A percentile compares a stretch with the other conserved stretches of the same genome.
phyloP scores from a whole-genome alignment of 2,113 vertebrate species.

The Actenoides hombroni region DNA sequence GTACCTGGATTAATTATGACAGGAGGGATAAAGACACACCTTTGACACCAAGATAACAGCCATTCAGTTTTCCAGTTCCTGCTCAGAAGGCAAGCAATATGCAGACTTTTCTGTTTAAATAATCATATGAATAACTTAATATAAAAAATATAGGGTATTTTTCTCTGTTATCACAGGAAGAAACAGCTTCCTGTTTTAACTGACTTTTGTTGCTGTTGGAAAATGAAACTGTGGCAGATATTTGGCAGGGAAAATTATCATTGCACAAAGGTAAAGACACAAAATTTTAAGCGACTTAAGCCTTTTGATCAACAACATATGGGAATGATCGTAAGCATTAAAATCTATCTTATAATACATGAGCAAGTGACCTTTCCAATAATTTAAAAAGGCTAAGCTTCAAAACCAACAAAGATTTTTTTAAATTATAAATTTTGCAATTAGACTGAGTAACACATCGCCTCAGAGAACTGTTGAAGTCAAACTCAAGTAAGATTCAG shows the following conservation, averaged over 20 bases:
- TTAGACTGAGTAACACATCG: background rate
- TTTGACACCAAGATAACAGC: background rate
- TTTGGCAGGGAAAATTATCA: background rate
- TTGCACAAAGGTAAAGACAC: background rate
- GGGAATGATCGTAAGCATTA: background rate
- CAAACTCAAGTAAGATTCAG: background rate
- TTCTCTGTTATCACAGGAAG: background rate
- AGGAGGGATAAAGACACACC: background rate
- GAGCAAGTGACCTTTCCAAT: background rate
- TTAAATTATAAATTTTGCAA: background rate
- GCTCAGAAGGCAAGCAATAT: background rate
- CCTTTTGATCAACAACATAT: background rate
- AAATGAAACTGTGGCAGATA: background rate
- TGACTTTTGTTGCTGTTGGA: background rate
- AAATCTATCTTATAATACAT: background rate
- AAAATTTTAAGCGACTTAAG: background rate
- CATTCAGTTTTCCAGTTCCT: background rate
- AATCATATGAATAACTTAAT: background rate
- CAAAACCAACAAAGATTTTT: background rate
- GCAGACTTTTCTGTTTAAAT: background rate
- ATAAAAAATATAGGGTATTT: background rate
- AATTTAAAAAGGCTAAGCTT: background rate
- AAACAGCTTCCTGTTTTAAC: background rate
- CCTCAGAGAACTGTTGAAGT: background rate
- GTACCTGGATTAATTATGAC: background rate